Conservation (phyloP, 2,797 vertebrate species). For the Mus caroli region DNA sequence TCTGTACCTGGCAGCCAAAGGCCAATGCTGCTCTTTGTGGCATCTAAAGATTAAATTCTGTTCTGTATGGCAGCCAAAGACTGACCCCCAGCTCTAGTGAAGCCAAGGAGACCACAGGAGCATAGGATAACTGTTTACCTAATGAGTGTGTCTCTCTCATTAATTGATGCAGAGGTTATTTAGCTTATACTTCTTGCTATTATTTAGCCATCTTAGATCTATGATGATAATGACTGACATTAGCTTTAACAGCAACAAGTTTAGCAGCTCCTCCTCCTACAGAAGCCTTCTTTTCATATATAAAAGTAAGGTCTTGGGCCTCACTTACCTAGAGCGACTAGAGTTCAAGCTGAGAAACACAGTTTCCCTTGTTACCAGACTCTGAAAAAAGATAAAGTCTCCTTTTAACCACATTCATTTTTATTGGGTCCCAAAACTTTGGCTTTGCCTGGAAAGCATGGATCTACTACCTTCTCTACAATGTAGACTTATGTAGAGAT, state of each 20-base stretch:
- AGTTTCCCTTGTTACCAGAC: not conserved
- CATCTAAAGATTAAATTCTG: not conserved
- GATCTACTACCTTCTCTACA: too few relatives aligned
- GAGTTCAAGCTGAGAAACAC: not conserved
- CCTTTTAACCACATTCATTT: not conserved
- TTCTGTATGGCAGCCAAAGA: not conserved
- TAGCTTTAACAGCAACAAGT: not conserved
- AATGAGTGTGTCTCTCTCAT: not conserved
- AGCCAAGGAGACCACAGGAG: not conserved
- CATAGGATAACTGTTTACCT: not conserved
- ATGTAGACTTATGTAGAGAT: too few relatives aligned
- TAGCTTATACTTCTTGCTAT: not conserved
- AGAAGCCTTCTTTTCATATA: not conserved
- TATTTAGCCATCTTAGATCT: not conserved
- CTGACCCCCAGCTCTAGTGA: not conserved
- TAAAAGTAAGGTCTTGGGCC: not conserved
- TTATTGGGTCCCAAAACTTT: not conserved
- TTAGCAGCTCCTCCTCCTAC: not conserved
- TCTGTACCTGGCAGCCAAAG: not conserved
- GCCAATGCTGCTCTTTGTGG: not conserved
- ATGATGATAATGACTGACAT: not conserved
- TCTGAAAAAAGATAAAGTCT: not conserved
- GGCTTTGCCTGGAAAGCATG: too few relatives aligned
- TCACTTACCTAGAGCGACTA: not conserved
- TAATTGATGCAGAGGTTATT: not conserved